A percentile compares a stretch with the other conserved stretches of the same genome.
These are phyloP conservation scores for Synanceia verrucosa DNA, from an alignment of 2,797 vertebrate species.

Conservation along the genomic window DNA sequence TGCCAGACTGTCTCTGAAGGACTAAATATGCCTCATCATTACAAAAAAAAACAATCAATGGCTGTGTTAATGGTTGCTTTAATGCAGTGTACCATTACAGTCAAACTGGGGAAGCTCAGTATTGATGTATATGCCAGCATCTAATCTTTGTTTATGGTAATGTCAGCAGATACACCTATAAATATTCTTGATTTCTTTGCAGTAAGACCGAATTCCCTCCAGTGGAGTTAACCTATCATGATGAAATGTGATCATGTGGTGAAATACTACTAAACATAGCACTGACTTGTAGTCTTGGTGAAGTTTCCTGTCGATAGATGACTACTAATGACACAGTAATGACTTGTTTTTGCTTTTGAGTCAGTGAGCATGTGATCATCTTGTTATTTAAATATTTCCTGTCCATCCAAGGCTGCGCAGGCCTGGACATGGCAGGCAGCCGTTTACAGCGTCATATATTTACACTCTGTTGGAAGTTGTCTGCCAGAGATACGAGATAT, in stretches of 20 bases:
- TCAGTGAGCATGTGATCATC: not conserved
- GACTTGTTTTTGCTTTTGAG: not conserved
- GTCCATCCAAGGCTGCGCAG: not conserved
- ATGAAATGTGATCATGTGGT: not conserved
- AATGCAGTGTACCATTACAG: not conserved
- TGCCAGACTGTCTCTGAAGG: not conserved
- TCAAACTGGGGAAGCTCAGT: not conserved
- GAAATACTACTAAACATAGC: not conserved
- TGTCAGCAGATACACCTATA: not conserved
- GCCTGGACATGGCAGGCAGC: not conserved
- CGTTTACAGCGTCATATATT: not conserved
- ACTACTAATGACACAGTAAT: not conserved
- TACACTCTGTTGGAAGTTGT: slow-evolving; percentile 19
- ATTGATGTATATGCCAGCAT: slow-evolving; percentile 11
- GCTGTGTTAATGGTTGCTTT: not conserved
- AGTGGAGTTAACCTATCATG: not conserved
- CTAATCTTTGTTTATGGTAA: slow-evolving; percentile 19
- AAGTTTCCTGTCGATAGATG: not conserved
- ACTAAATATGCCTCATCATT: not conserved
- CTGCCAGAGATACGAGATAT: slow-evolving; percentile 23
- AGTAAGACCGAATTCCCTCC: not conserved
- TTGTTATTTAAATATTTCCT: not conserved
- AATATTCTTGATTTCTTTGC: slow-evolving; percentile 1
- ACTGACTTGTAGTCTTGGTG: not conserved
- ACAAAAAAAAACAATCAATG: not conserved